Percentiles rank a stretch among this genome's conserved stretches.
These are phyloP conservation scores for Lamellibrachia luymesi DNA, from an alignment of 1,140 invertebrate genomes.

Conservation along the genomic window DNA sequence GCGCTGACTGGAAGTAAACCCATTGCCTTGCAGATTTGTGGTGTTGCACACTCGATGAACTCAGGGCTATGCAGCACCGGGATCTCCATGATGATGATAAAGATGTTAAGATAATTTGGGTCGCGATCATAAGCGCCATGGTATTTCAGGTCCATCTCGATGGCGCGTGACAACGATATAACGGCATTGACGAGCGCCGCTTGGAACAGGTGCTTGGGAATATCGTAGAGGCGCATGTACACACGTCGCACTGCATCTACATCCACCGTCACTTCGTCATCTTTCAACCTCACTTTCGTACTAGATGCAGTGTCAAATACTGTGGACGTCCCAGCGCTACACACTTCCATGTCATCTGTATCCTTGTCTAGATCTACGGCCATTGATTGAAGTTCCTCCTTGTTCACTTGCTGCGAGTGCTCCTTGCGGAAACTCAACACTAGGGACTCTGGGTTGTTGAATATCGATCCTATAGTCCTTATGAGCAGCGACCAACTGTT, in stretches of 20 bases:
- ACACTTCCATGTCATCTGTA: constrained; percentile 34
- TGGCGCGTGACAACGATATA: constrained; percentile 69
- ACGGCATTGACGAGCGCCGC: constrained; percentile 77
- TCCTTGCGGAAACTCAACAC: constrained; percentile 64
- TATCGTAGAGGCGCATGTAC: constrained; percentile 63
- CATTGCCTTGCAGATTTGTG: constrained; percentile 76
- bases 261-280: constrained; percentile 52
- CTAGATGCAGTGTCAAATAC: neutral
- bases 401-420: constrained; percentile 58
- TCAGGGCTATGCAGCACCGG: constrained; percentile 76
- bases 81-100: constrained; percentile 86
- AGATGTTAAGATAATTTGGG: constrained; percentile 69
- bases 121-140: constrained; percentile 53
- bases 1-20: constrained; percentile 73
- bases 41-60: constrained; percentile 78
- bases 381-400: constrained; percentile 67
- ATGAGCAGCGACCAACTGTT: constrained; percentile 68
- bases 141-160: constrained; percentile 73
- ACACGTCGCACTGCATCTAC: constrained; percentile 64
- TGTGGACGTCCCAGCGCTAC: constrained; percentile 16
- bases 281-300: constrained; percentile 20
- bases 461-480: constrained; percentile 70
- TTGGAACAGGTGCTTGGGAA: constrained; percentile 64
- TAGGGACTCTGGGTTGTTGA: constrained; percentile 70
- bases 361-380: constrained; percentile 78